Conservation (phyloP, 1,140 invertebrate species). For the Panagrolaimus sp. region DNA sequence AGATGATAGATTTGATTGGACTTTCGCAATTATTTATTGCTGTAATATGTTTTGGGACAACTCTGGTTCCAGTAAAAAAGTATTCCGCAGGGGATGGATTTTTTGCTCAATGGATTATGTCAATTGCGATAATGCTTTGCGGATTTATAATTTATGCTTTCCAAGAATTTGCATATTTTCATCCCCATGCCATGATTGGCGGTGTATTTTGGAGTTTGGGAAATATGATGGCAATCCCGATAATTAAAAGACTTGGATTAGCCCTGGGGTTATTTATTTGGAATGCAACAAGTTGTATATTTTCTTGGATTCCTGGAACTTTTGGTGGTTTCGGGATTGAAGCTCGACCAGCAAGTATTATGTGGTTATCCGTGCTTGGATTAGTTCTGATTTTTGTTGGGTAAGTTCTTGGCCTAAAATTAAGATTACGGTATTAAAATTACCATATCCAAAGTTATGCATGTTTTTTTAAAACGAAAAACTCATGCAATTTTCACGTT, state of each 20-base stretch:
- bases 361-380: constrained; percentile 29
- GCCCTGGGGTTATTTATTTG: constrained; percentile 32
- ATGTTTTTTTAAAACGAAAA: not conserved
- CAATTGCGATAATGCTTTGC: not conserved
- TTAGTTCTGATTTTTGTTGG: constrained; percentile 30
- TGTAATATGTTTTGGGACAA: not conserved
- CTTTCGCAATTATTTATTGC: not conserved
- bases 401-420: constrained; percentile 9
- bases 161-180: constrained; percentile 10
- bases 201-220: constrained; percentile 7
- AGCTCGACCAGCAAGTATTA: constrained; percentile 22
- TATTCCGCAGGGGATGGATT: constrained; percentile 13
- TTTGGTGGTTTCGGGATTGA: constrained; percentile 39
- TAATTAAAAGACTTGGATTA: constrained; percentile 34
- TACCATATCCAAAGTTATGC: not conserved
- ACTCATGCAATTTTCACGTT: too few species aligned
- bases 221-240: constrained; percentile 8
- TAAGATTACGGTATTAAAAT: too few species aligned
- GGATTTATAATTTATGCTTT: constrained; percentile 10
- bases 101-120: constrained; percentile 17
- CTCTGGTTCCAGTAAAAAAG: constrained; percentile 13
- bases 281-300: constrained; percentile 36
- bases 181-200: constrained; percentile 5
- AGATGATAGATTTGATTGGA: not conserved
- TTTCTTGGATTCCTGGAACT: constrained; percentile 32